Base-by-base conservation (phyloP, 2,113 vertebrate species). In the Osmerus mordax region DNA sequence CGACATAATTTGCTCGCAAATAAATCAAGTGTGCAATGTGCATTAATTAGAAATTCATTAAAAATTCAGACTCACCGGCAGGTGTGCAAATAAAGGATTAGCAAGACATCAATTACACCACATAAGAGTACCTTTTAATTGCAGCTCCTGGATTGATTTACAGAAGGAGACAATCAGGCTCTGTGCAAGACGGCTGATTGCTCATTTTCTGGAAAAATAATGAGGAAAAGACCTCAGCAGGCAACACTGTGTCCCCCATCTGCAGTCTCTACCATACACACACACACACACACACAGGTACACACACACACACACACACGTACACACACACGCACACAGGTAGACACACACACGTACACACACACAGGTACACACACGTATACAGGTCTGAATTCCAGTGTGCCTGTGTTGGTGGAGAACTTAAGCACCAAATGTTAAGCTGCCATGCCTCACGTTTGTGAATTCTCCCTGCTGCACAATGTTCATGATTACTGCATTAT, bases 31-130 rank as follows among this genome's bases (percentile, higher is more conserved):
- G 86, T 87, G 88, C 88, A 91, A 89, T 90, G 88, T 91, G 89
- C 90, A 92, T 92, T 92, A 91, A 92, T 92, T 92, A 89, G 85
- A 89, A 91, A 92, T 91, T 92, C 91, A 92, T 93, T 92, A 92
- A 92, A 92, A 91, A 92, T 91, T 86, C 88, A 85, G 85, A 88
- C 88, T 91, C 89, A 90, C 86, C 80, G 80, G 90, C 91, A 93
- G 92, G 91, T 93, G 91, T 91, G 90, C 89, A 92, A 92, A 92
- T 93, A 93, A 93, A 92, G 91, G 92, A 92, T 93, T 92, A 93
- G 90, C 84, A 83, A 89, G 90, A 88, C 90, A 88, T 92, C 89
- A 91, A 92, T 92, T 93, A 92, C 87, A 86, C 86, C 81, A 89
- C 90, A 90, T 92, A 92, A 92, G 91, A 92, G 92, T 82, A 89